Evolutionary conservation across 2,888 invertebrate species (phyloP), one percentile per base, ranked within the genome.

Genomic region (Mechanitis messenoides): DNA sequence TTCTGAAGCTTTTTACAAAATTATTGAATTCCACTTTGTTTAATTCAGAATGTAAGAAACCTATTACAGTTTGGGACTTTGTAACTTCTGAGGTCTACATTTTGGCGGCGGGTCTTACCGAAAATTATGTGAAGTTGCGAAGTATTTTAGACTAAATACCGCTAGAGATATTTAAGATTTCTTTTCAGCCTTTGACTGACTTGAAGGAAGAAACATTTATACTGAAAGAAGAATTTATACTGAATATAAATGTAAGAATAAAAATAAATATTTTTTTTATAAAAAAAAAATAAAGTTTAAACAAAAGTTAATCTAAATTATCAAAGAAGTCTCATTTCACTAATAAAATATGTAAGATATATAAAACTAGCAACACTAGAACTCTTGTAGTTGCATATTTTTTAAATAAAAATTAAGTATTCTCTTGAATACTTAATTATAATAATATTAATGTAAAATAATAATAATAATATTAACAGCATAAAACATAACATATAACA

Each of bases 41-140:
- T 50, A 50, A 50, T 50, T 50, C 9, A 50, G 50, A 50, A 50
- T 50, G 50, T 50, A 50, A 50, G 50, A 31, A 7, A 50, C 31
- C 50, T 50, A 31, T 31, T 31, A 50, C 50, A 50, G 31, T 11
- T 50, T 42, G 6, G 42, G 42, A 50, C 28, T 11, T 50, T 50
- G 3, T 50, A 50, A 31, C 50, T 31, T 31, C 31, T 31, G 50
- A 50, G 31, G 50, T 50, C 50, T 31, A 31, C 9, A 31, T 31
- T 50, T 50, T 31, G 50, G 31, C 9, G 31, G 50, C 50, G 28
- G n/a, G 31, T 11, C 31, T 31, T 2, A 2, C n/a, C 50, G 7
- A 31, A 50, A 50, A 31, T 50, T 31, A 42, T 42, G 42, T 9
- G 42, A 9, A 42, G 42, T 42, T 42, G 42, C 7, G 42, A 42